Conservation (phyloP, 2,888 invertebrate species). For the Mystacides longicornis region DNA sequence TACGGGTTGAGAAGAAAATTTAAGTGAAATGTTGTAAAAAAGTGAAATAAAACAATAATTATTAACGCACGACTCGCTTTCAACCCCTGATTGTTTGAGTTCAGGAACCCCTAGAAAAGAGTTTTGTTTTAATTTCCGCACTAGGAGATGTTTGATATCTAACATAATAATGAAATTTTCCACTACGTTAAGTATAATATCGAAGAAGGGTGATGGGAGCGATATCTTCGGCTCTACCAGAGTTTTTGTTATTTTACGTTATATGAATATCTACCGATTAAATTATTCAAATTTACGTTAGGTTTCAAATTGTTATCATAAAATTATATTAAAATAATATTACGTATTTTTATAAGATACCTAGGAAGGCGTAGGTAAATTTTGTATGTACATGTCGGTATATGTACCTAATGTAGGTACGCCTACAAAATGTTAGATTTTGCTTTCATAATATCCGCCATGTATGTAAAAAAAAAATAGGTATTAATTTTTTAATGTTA, state of each 20-base stretch:
- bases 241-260: background rate
- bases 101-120: conserved; percentile 1
- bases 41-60: conserved; percentile 1
- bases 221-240: background rate
- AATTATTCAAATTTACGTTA: background rate
- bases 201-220: background rate
- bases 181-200: conserved; percentile 1
- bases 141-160: conserved; percentile 2
- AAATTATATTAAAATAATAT: too few species aligned
- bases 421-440: too few species aligned
- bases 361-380: too few species aligned
- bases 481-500: too few species aligned
- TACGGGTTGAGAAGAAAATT: background rate
- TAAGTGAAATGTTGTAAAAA: background rate
- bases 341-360: too few species aligned
- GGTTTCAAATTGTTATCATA: too few species aligned
- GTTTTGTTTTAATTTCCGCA: conserved; percentile 2
- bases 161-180: conserved; percentile 2
- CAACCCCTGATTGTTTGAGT: background rate
- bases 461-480: too few species aligned
- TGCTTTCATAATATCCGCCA: too few species aligned
- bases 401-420: too few species aligned
- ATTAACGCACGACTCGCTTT: background rate
- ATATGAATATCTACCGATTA: background rate
- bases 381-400: too few species aligned